Conservation (phyloP, 2,888 invertebrate species). For the Ectemnius continuus region DNA sequence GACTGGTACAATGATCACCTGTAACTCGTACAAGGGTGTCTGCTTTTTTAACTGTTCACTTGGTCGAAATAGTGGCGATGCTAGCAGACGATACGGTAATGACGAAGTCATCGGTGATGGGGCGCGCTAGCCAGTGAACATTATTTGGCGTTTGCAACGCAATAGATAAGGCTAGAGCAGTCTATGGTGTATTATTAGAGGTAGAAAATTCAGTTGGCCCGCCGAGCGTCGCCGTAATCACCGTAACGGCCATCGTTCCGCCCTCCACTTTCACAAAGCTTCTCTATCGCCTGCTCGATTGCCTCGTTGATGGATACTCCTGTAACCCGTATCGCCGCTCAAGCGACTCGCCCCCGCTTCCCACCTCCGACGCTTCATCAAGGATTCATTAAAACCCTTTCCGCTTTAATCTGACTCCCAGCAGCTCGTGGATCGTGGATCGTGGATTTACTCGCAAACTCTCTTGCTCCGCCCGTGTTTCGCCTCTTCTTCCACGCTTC, state of each 20-base stretch:
- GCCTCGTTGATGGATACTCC: constrained; percentile 56
- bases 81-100: too few species aligned
- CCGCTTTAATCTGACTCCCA: constrained; percentile 37
- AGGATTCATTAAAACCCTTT: constrained; percentile 53
- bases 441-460: constrained; percentile 23
- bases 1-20: too few species aligned
- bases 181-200: constrained; percentile 13
- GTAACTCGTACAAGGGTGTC: too few species aligned
- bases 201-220: constrained; percentile 29
- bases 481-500: too few species aligned
- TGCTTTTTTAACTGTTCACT: too few species aligned
- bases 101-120: too few species aligned
- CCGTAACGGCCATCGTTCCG: constrained; percentile 30
- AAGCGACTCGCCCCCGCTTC: constrained; percentile 42
- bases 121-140: too few species aligned
- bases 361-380: constrained; percentile 48
- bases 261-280: constrained; percentile 44
- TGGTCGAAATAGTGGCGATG: too few species aligned
- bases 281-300: constrained; percentile 44
- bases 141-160: too few species aligned
- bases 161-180: not conserved
- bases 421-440: constrained; percentile 24
- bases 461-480: not conserved
- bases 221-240: constrained; percentile 35
- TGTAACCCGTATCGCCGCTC: constrained; percentile 34